Conservation (phyloP, 37 sponge, comb jelly and placozoan species). For the Bolinopsis microptera region DNA sequence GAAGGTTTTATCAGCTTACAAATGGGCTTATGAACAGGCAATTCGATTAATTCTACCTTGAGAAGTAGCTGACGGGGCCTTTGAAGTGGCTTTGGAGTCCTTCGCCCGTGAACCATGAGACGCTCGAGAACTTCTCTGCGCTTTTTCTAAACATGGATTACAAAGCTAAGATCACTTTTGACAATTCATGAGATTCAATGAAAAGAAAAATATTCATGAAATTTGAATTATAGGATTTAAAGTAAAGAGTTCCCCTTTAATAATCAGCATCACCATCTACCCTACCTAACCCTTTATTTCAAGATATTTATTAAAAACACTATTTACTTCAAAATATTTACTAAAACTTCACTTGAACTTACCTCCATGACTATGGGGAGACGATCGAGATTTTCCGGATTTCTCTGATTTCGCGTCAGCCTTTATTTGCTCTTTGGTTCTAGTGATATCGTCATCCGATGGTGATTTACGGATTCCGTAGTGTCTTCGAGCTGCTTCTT, state of each 20-base stretch:
- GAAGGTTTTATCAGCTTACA: no score
- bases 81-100: no score
- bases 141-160: background rate
- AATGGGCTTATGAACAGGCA: no score
- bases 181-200: background rate
- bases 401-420: constrained; percentile 1
- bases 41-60: background rate
- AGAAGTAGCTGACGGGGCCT: background rate
- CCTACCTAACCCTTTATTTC: no score
- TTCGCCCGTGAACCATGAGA: background rate
- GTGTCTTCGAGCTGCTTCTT: constrained; percentile 36
- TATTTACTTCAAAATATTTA: no score
- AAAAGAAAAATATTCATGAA: background rate
- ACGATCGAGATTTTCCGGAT: background rate
- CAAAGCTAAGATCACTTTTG: background rate
- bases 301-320: no score
- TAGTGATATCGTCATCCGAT: background rate
- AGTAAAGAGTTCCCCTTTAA: no score
- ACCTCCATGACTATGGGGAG: no score
- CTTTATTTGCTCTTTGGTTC: constrained; percentile 21
- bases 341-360: no score
- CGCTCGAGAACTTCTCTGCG: background rate
- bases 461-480: constrained; percentile 36
- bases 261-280: no score
- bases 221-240: background rate